These are phyloP conservation scores for Chromis chromis DNA, from an alignment of 2,797 vertebrate species.

Conservation along the genomic window DNA sequence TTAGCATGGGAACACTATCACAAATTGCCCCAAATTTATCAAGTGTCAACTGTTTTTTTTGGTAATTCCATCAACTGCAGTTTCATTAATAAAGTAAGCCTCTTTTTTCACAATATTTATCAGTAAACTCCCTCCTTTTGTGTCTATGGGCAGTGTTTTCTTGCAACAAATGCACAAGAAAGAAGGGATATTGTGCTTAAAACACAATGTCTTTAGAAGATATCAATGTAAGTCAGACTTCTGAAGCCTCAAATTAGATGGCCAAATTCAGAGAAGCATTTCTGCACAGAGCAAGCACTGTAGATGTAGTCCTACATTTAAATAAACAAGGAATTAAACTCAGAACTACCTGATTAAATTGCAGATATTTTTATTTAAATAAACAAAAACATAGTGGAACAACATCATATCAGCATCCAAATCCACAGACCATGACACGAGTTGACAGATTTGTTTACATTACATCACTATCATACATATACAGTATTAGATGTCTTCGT, in stretches of 20 bases:
- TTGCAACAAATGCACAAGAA: background rate
- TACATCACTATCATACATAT: background rate
- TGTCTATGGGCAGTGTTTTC: too few species aligned
- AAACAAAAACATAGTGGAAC: background rate
- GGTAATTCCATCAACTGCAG: background rate
- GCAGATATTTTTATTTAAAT: slow-evolving; percentile 8
- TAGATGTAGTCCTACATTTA: background rate
- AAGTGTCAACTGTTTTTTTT: background rate
- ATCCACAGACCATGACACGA: background rate
- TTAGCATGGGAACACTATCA: too few species aligned
- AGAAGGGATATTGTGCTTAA: background rate
- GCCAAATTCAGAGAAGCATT: background rate
- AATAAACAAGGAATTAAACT: too few species aligned
- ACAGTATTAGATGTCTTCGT: background rate
- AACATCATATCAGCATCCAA: background rate
- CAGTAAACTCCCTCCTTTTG: background rate
- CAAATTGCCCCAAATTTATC: background rate
- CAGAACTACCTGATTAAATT: background rate
- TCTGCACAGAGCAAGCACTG: too few species aligned
- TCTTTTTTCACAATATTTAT: background rate
- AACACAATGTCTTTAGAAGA: background rate
- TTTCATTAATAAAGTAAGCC: background rate
- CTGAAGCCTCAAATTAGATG: background rate
- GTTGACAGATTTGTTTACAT: background rate
- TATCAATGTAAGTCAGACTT: background rate